These are phyloP conservation scores for Meghimatium bilineatum DNA, from an alignment of 2,888 invertebrate species.

Conservation along the genomic window DNA sequence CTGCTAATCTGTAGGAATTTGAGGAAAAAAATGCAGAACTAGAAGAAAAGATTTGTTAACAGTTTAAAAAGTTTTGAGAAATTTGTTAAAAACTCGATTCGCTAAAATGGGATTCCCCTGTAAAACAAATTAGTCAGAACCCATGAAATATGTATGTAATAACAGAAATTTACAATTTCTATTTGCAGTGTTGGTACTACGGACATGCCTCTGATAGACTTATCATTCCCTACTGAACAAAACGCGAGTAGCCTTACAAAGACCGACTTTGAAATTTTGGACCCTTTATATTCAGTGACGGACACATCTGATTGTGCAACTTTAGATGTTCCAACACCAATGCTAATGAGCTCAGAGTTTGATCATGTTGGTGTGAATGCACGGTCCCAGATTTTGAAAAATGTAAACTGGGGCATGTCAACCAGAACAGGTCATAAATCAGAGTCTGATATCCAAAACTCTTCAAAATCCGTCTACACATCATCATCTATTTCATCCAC, in stretches of 20 bases:
- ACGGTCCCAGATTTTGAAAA: not conserved
- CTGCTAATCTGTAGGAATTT: too few relatives aligned
- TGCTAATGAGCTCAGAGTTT: not conserved
- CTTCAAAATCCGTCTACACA: not conserved
- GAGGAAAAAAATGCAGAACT: too few relatives aligned
- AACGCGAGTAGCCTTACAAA: not conserved
- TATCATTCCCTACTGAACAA: not conserved
- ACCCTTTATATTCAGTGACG: not conserved
- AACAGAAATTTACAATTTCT: not conserved
- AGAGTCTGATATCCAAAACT: not conserved
- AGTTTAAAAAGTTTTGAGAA: too few relatives aligned
- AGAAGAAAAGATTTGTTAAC: too few relatives aligned
- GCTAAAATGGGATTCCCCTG: too few relatives aligned
- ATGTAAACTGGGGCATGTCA: not conserved
- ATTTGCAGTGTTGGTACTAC: not conserved
- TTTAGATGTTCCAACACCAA: not conserved
- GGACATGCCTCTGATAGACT: not conserved
- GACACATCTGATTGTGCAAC: not conserved
- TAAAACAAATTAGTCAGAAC: too few relatives aligned
- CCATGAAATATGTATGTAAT: too few relatives aligned
- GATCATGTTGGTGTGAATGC: not conserved
- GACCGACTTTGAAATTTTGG: not conserved
- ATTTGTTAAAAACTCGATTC: too few relatives aligned
- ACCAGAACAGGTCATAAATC: slow-evolving; percentile 14
- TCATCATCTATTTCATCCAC: slow-evolving; percentile 1